These are phyloP conservation scores for Sylvilagus bachmani DNA, from an alignment of 2,113 vertebrate genomes.

Conservation along the genomic window DNA sequence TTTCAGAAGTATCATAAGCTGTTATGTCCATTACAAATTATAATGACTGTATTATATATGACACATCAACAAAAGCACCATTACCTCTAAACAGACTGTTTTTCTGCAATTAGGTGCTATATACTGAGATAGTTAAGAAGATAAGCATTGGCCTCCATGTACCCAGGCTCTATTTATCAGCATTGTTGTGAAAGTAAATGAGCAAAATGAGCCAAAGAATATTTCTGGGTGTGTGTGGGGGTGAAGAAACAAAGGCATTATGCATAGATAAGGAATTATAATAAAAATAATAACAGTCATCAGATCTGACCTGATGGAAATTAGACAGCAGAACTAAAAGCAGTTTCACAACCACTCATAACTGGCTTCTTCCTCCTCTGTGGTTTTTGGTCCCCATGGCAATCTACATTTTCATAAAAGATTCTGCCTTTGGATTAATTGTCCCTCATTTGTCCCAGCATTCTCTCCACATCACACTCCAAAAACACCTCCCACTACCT, in stretches of 20 bases:
- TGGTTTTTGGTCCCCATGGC: slow-evolving; percentile 44
- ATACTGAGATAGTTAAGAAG: slow-evolving; percentile 52
- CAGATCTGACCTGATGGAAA: slow-evolving; percentile 60
- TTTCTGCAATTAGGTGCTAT: slow-evolving; percentile 66
- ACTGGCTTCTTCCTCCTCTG: background rate
- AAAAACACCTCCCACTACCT: background rate
- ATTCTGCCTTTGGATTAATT: slow-evolving; percentile 57
- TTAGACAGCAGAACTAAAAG: slow-evolving; percentile 57
- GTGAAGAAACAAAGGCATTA: slow-evolving; percentile 41
- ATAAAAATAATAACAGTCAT: slow-evolving; percentile 71
- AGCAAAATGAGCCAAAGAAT: slow-evolving; percentile 29
- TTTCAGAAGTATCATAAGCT: slow-evolving; percentile 58
- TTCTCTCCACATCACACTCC: slow-evolving; percentile 17
- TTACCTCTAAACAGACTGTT: slow-evolving; percentile 46
- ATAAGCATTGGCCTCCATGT: background rate
- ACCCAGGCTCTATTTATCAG: slow-evolving; percentile 53
- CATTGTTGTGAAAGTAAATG: slow-evolving; percentile 70
- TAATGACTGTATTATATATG: slow-evolving; percentile 59
- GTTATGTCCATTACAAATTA: slow-evolving; percentile 61
- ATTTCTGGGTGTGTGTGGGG: background rate
- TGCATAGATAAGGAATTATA: slow-evolving; percentile 60
- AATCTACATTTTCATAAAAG: slow-evolving; percentile 61
- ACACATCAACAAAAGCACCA: slow-evolving; percentile 11
- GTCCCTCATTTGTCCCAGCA: background rate
- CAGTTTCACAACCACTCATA: slow-evolving; percentile 56